Conservation (phyloP, 64 coral and sea anemone species). For the Montipora sp. region DNA sequence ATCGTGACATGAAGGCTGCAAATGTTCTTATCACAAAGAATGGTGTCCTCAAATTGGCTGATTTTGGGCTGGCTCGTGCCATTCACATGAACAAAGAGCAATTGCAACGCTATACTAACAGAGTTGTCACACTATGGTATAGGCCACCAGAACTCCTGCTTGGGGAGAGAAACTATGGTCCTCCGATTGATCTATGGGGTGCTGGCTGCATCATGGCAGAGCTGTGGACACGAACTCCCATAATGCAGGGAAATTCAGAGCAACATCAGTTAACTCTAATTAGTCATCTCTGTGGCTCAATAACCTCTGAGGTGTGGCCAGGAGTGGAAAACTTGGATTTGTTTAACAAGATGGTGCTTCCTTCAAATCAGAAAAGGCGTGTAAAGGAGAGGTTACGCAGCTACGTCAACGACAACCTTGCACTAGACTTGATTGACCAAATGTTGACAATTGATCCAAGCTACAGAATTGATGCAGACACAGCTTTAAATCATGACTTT, state of each 20-base stretch:
- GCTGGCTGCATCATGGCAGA: constrained; percentile 99
- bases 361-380: constrained; percentile 80
- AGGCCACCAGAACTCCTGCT: constrained; percentile 93
- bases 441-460: constrained; percentile 90
- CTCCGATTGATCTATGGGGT: constrained; percentile 98
- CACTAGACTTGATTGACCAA: constrained; percentile 95
- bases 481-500: constrained; percentile 96
- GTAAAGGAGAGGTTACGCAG: constrained; percentile 86
- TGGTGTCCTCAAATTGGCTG: constrained; percentile 93
- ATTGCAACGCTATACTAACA: constrained; percentile 92
- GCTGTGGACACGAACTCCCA: constrained; percentile 95
- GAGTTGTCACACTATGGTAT: constrained; percentile 98
- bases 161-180: constrained; percentile 96
- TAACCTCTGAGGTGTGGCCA: constrained; percentile 93
- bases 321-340: constrained; percentile 92
- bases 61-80: constrained; percentile 97
- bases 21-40: constrained; percentile 98
- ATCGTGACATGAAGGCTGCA: constrained; percentile 98
- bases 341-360: constrained; percentile 87
- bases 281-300: constrained; percentile 93
- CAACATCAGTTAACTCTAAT: constrained; percentile 93
- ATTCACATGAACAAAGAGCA: constrained; percentile 95
- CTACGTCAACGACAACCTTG: constrained; percentile 93
- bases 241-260: constrained; percentile 99
- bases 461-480: constrained; percentile 91